Base-by-base conservation (phyloP, 2,113 vertebrate species). In the Eira barbara region DNA sequence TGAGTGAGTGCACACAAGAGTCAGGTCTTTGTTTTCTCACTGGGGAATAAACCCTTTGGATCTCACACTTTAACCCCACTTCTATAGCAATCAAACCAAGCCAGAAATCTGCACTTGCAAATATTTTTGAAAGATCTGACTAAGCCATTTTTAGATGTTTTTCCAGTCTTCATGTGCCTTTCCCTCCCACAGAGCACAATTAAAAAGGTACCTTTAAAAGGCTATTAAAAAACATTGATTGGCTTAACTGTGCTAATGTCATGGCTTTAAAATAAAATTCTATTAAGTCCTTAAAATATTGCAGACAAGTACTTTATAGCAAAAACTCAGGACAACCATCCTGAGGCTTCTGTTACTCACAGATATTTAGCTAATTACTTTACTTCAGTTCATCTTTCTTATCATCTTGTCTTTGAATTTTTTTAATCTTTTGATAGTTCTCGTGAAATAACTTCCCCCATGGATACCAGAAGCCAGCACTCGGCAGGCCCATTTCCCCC, bases 231-330 rank as follows among this genome's bases (percentile, higher is more conserved):
- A 98, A 96, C 95, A 98, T 82, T 95, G 95, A 98, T 98, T 98
- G 87, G 96, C 89, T 98, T 98, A 98, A 98, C 97, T 97, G 98
- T 97, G 96, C 97, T 98, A 98, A 96, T 98, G 97, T 89, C 98
- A 95, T 92, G 92, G 97, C 96, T 84, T 95, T 98, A 96, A 98
- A 98, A 98, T 97, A 97, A 98, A 98, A 98, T 98, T 98, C 97
- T 98, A 98, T 98, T 98, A 98, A 98, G 98, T 98, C 96, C 95
- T 63, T 92, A 94, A 95, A 97, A 85, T 97, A 97, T 91, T 98
- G 98, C 98, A 98, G 95, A 98, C 59, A 65, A 95, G 2, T 12
- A 86, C 67, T 97, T 96, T 97, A 83, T 73, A 97, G 96, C 39
- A 97, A 96, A 98, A 97, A 83, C 59, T 78, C 76, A 87, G 79